Evolutionary conservation across 2,888 invertebrate genomes (phyloP).

Genomic region (Conus canariensis): DNA sequence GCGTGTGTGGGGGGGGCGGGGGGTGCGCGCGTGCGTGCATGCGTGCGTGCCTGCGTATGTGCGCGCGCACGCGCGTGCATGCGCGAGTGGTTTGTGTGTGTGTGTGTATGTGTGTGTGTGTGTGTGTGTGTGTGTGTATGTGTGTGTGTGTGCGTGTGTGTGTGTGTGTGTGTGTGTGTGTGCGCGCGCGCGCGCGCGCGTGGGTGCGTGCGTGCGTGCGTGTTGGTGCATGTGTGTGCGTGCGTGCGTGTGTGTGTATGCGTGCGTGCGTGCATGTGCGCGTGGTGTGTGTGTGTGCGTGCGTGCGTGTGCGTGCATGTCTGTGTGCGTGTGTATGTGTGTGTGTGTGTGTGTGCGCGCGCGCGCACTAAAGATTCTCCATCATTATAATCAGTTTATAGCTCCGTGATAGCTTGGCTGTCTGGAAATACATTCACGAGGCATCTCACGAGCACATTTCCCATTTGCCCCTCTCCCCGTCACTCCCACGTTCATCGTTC

Average conservation of each 20-base stretch:
- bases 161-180: slow-evolving; percentile 3
- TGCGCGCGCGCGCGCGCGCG: background rate
- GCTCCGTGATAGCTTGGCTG: too few relatives aligned
- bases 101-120: background rate
- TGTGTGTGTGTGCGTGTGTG: background rate
- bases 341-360: too few relatives aligned
- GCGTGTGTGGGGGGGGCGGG: too few relatives aligned
- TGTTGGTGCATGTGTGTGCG: background rate
- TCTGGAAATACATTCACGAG: too few relatives aligned
- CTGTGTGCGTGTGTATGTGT: too few relatives aligned
- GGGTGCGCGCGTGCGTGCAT: background rate
- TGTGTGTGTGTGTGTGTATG: background rate
- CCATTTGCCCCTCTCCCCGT: too few relatives aligned
- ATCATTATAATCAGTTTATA: too few relatives aligned
- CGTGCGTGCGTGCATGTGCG: background rate
- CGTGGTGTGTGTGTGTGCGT: background rate
- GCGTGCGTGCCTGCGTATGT: background rate
- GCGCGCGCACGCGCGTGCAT: too few relatives aligned
- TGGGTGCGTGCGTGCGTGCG: background rate
- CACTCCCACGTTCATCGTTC: too few relatives aligned
- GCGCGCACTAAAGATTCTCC: too few relatives aligned
- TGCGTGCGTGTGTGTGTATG: background rate
- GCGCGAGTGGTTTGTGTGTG: too few relatives aligned
- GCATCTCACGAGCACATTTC: too few relatives aligned
- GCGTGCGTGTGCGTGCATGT: background rate